Base-by-base conservation (phyloP, 2,113 vertebrate genomes). In the Forbesichthys papilliferus region DNA sequence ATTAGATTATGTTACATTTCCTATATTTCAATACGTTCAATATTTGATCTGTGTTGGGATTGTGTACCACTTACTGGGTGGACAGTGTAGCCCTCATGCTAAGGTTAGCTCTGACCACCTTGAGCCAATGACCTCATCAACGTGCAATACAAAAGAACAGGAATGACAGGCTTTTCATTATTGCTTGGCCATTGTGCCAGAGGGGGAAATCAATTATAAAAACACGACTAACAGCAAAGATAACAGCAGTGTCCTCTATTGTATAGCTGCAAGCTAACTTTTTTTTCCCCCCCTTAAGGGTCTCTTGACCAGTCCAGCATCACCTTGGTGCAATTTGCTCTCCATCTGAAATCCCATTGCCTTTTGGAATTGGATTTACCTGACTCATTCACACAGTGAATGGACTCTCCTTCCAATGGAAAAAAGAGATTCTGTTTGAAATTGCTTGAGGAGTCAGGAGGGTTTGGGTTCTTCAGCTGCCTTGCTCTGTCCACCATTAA, bases 321-420 rank as follows among this genome's bases (percentile, higher is more conserved):
- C 87, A 89, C 90, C 89, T 90, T 87, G 83, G 85, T 82, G 89
- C 90, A 92, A 93, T 93, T 92, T 92, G 81, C 88, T 91, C 89
- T 84, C 86, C 87, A 88, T 93, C 91, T 90, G 86, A 83, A 92
- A 91, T 91, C 90, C 90, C 90, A 92, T 92, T 90, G 87, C 91
- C 86, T 92, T 90, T 89, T 91, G 91, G 91, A 93, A 93, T 93
- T 93, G 91, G 92, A 92, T 92, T 92, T 92, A 89, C 87, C 91
- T 87, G 90, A 88, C 86, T 91, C 91, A 92, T 93, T 93, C 90
- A 85, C 85, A 87, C 79, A 67, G 69, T 90, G 92, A 93, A 93
- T 91, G 84, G 90, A 89, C 86, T 89, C 84, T 69, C 75, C 75
- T 80, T 73, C 78, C 86, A 79, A 66, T 64, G 65, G 74, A 85